These are phyloP conservation scores for Pterostichus niger DNA, from an alignment of 2,888 invertebrate species.

Conservation along the genomic window DNA sequence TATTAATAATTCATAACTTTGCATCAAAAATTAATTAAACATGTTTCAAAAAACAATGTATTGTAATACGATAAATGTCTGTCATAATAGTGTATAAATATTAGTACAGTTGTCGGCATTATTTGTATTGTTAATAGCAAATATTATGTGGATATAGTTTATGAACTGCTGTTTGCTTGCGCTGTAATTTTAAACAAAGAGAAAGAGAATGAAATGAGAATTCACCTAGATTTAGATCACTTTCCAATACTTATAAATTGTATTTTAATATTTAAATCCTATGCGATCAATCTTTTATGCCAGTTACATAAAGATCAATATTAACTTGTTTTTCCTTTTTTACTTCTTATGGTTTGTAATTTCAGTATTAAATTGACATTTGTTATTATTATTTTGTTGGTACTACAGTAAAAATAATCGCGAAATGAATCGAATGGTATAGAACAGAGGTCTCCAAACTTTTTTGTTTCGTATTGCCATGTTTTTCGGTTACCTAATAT, in stretches of 20 bases:
- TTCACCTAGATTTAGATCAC: too few relatives aligned
- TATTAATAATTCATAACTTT: slow-evolving; percentile 44
- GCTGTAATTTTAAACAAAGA: not conserved
- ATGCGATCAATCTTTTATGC: not conserved
- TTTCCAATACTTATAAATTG: not conserved
- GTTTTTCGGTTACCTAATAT: too few relatives aligned
- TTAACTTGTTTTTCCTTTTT: not conserved
- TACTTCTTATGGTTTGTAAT: too few relatives aligned
- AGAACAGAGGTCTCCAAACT: too few relatives aligned
- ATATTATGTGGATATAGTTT: not conserved
- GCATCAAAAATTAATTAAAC: slow-evolving; percentile 44
- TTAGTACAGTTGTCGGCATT: slow-evolving; percentile 14
- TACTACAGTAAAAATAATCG: not conserved
- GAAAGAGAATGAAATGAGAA: not conserved
- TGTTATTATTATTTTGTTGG: not conserved
- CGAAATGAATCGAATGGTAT: too few relatives aligned
- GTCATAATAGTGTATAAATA: slow-evolving; percentile 44
- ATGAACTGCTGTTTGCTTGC: not conserved
- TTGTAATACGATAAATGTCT: slow-evolving; percentile 46
- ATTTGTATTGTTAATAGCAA: slow-evolving; percentile 20
- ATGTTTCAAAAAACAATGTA: slow-evolving; percentile 42
- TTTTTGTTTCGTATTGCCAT: too few relatives aligned
- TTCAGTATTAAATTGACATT: not conserved
- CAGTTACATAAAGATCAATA: not conserved
- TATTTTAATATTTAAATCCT: not conserved